phyloP scores from a whole-genome alignment of 2,797 vertebrate genomes.

The Anguilla anguilla region DNA sequence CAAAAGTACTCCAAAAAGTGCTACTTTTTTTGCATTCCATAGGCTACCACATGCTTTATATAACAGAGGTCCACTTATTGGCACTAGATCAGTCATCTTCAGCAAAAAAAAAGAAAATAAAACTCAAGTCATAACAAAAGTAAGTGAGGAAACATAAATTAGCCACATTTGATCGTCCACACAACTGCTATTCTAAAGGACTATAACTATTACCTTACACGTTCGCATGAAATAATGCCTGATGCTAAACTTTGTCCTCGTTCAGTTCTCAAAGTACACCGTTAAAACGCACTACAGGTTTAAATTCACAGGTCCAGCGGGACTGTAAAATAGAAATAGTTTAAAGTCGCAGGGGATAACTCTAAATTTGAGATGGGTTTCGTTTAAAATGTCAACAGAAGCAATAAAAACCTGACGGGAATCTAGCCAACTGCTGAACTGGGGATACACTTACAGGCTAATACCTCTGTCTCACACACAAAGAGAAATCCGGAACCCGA shows the following conservation, averaged over 20 bases:
- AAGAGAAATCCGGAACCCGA: not conserved
- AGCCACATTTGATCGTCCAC: not conserved
- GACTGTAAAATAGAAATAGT: not conserved
- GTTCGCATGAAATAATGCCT: not conserved
- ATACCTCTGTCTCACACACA: not conserved
- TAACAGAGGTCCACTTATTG: not conserved
- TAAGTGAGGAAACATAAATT: not conserved
- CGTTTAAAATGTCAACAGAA: not conserved
- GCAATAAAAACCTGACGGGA: not conserved
- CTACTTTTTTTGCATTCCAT: not conserved
- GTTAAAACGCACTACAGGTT: not conserved
- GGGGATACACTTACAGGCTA: not conserved
- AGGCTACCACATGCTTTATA: not conserved
- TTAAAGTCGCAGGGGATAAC: not conserved
- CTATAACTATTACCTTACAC: not conserved
- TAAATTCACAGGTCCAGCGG: not conserved
- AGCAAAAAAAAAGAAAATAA: not conserved
- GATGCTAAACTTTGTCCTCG: not conserved
- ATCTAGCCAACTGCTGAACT: not conserved
- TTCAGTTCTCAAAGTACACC: not conserved
- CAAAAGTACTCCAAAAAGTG: not conserved
- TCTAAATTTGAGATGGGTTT: not conserved
- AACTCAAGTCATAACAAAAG: not conserved
- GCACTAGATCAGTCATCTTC: not conserved
- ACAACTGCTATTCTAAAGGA: not conserved